Conservation (phyloP, 2,888 invertebrate species). For the Perdita meconis region DNA sequence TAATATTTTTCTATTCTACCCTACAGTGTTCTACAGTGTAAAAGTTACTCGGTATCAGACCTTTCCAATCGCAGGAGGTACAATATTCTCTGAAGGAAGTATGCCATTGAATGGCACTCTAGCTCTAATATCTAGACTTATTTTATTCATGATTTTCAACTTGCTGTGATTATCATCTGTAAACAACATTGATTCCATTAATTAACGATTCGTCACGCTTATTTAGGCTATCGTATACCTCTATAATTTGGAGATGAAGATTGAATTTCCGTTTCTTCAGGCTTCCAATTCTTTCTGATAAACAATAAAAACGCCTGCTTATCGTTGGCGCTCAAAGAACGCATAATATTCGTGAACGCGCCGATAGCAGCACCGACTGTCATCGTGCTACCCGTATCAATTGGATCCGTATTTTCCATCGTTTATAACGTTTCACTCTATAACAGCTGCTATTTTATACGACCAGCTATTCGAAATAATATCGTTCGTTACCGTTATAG, state of each 20-base stretch:
- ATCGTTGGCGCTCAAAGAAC: constrained; percentile 51
- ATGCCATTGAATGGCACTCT: constrained; percentile 73
- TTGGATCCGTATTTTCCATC: constrained; percentile 17
- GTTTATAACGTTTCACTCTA: too few relatives aligned
- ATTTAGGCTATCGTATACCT: constrained; percentile 1
- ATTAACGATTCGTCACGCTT: not conserved
- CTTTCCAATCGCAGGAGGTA: constrained; percentile 71
- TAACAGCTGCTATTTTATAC: too few relatives aligned
- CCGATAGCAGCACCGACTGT: constrained; percentile 65
- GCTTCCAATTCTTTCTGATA: constrained; percentile 65
- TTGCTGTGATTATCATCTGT: constrained; percentile 15
- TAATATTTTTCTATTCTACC: constrained; percentile 67
- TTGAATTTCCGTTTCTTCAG: constrained; percentile 28
- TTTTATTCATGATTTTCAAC: constrained; percentile 57
- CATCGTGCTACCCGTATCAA: constrained; percentile 42
- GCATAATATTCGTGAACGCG: constrained; percentile 61
- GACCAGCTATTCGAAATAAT: too few relatives aligned
- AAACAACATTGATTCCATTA: not conserved
- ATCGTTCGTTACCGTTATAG: too few relatives aligned
- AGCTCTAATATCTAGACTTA: constrained; percentile 65
- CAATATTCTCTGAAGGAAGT: constrained; percentile 73
- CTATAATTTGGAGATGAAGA: not conserved
- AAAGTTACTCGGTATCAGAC: constrained; percentile 55
- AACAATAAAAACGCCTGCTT: constrained; percentile 63
- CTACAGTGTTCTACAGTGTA: not conserved